Evolutionary conservation across 2,113 vertebrate species (phyloP), one percentile per base, ranked within the genome.

Genomic region (Trachemys scripta): DNA sequence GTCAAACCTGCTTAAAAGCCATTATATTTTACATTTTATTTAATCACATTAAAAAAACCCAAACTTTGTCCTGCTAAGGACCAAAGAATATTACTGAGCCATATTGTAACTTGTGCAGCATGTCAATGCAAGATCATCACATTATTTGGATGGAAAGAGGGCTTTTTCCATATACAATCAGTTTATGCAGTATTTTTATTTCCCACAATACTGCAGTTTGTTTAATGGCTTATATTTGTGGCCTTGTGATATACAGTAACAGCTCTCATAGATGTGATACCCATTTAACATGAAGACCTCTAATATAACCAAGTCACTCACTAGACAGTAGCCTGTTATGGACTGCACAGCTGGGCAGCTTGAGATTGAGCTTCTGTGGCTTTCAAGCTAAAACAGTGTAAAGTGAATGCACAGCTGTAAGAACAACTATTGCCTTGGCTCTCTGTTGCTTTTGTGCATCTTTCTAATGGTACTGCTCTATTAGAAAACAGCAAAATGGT

Each of bases 91-190:
- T 79, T 59, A 45, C 22, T 45, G 84, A 94, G 86, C 38, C 86
- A 35, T 94, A 89, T 12, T 81, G 88, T 45, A 90, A 95, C 78
- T 57, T 57, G 80, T 17, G 69, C 54, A 92, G 59, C 49, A 59
- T 79, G 82, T 90, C 56, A 76, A 24, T 96, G 92, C 59, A 94
- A 94, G 91, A 94, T 80, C 85, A 11, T 92, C 56, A 49, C 2
- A 6, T 87, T 85, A 95, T 95, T 87, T 59, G 89, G 31, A 7
- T 35, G 42, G 27, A 29, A 27, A 93, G 31, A 17, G 50, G 57
- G 27, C 9, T 92, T 94, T 92, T 91, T 25, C 80, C 56, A 45
- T 49, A 38, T 16, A 88, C 17, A 38, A 49, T 53, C 83, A 84
- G 56, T 80, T 65, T 93, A 35, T 80, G 42, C 59, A 81, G 47